Evolutionary conservation across 2,888 invertebrate genomes (phyloP), one percentile per base, ranked within the genome.

Genomic region (Torymus aiolomorphi): DNA sequence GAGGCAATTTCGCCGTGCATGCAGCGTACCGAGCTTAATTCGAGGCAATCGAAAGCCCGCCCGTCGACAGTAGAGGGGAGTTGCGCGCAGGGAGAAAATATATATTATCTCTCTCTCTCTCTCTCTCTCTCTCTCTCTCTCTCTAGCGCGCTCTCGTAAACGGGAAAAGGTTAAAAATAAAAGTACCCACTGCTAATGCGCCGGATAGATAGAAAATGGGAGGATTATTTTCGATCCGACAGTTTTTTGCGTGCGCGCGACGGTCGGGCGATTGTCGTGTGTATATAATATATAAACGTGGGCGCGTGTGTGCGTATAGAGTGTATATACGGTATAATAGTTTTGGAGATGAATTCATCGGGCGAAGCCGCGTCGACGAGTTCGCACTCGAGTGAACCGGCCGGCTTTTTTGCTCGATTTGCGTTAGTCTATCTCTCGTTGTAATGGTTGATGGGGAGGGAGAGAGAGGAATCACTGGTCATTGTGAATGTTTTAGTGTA

Each of bases 321-420:
- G 31, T 2, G 31, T 31, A 3, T 31, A 31, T 31, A 31, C 2
- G 16, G 54, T 62, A 73, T 69, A 67, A 78, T 78, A 73, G 73
- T 69, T 74, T 57, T 69, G 65, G 52, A 70, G 69, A 79, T 75
- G 51, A 78, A 74, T 69, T 78, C 73, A 74, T 69, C 57, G 31
- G 3, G 31, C 31, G 31, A 31, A 5, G 31, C 8, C 31, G 69
- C 13, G 20, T 57, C 63, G 67, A 73, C 74, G 69, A 74, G 74
- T 69, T 14, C 14, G 20, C 62, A 16, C 51, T 8, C 13, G 52
- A 10, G 56, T 56, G 59, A 78, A 67, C 67, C 66, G 24, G 54
- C 66, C 66, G 31, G 54, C 42, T 52, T 52, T 61, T 61, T 72
- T 51, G 56, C 42, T 65, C 20, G 31, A 61, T 57, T 71, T 52